Evolutionary conservation across 2,113 vertebrate genomes (phyloP).

Genomic region (Phasianus colchicus): DNA sequence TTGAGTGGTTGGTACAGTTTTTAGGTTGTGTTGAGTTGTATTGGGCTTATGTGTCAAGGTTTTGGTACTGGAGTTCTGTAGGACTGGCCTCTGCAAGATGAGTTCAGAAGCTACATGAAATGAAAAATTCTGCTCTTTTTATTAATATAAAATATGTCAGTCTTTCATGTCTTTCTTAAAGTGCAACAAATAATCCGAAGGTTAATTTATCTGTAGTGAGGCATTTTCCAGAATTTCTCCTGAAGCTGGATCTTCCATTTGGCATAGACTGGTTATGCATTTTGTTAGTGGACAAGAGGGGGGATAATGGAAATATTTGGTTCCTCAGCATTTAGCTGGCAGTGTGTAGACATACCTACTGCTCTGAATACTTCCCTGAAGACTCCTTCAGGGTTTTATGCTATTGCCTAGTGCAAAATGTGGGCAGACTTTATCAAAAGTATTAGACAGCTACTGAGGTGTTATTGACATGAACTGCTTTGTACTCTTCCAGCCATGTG

Average conservation of each 20-base stretch:
- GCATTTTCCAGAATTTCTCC: background rate
- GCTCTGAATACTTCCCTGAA: background rate
- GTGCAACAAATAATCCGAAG: background rate
- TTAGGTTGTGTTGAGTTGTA: background rate
- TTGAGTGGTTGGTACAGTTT: background rate
- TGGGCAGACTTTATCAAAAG: fast-evolving
- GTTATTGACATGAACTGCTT: background rate
- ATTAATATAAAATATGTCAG: background rate
- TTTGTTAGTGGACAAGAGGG: background rate
- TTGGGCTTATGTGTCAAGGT: background rate
- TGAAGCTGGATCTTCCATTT: background rate
- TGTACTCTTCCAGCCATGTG: background rate
- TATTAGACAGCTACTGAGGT: fast-evolving
- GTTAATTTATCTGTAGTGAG: background rate
- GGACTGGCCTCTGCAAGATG: background rate
- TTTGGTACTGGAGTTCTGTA: background rate
- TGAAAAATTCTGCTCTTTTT: background rate
- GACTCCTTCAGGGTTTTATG: background rate
- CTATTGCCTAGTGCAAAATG: background rate
- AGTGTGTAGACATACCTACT: background rate
- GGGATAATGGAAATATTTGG: background rate
- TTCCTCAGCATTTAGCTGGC: background rate
- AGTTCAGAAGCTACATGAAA: background rate
- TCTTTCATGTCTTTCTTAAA: background rate
- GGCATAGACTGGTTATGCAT: background rate